A percentile compares a stretch with the other conserved stretches of the same genome.
These are phyloP conservation scores for Calyptommatus sinebrachiatus DNA, from an alignment of 2,113 vertebrate species.

Conservation along the genomic window DNA sequence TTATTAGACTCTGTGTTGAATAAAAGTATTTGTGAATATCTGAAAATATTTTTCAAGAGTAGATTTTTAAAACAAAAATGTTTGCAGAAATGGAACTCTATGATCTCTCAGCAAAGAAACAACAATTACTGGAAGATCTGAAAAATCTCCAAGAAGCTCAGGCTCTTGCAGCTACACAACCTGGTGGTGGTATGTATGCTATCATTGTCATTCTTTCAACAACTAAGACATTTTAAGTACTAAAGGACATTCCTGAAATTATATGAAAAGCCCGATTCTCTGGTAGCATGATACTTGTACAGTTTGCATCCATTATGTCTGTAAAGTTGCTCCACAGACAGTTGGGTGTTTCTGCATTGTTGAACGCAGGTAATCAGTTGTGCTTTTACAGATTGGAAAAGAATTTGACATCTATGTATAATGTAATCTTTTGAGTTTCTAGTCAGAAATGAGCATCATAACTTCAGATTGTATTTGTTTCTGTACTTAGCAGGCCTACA, in stretches of 20 bases:
- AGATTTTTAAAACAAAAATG: background rate
- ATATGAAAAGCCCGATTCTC: too few species aligned
- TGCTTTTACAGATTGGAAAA: too few species aligned
- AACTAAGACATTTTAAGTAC: background rate
- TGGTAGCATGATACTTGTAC: too few species aligned
- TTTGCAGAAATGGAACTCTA: slow-evolving; percentile 15
- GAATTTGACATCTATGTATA: too few species aligned
- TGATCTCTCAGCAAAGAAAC: slow-evolving; percentile 9
- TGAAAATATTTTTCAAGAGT: background rate
- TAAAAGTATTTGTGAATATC: background rate
- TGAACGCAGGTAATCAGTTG: too few species aligned
- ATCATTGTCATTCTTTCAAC: background rate
- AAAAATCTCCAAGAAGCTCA: slow-evolving; percentile 15
- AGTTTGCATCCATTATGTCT: too few species aligned
- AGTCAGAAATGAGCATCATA: too few species aligned
- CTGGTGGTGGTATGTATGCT: slow-evolving; percentile 18
- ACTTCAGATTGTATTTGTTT: too few species aligned
- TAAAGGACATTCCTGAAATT: background rate
- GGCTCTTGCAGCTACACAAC: background rate
- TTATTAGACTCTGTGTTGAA: background rate
- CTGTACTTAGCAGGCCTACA: too few species aligned
- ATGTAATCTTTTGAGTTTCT: too few species aligned
- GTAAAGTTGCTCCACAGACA: too few species aligned
- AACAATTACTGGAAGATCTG: slow-evolving; percentile 9
- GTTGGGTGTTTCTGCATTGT: too few species aligned